phyloP scores from a whole-genome alignment of 2,113 vertebrate genomes.

The Corvus cornix region DNA sequence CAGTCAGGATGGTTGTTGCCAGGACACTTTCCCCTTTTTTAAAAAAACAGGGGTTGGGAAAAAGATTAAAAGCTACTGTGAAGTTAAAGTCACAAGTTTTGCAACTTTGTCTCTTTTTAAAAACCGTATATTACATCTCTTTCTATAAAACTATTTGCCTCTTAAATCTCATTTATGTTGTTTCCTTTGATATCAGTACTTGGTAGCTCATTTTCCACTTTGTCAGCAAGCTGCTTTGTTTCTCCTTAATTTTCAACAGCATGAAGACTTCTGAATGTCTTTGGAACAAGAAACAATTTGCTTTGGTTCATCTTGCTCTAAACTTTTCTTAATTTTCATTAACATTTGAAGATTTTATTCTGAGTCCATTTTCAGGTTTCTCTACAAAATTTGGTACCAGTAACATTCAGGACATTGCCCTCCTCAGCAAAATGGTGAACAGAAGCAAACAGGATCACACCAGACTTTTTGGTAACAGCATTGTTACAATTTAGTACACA shows the following conservation, averaged over 20 bases:
- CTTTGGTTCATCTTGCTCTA: background rate
- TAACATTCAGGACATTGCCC: background rate
- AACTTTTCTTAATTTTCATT: background rate
- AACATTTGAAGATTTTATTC: background rate
- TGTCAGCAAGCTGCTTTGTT: constrained; percentile 31
- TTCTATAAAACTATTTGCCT: constrained; percentile 38
- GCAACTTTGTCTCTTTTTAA: background rate
- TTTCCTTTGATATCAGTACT: constrained; percentile 27
- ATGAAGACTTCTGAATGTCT: background rate
- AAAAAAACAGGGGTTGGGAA: background rate
- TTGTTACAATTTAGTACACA: background rate
- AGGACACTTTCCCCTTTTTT: background rate
- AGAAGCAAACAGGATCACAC: background rate
- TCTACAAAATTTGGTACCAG: background rate
- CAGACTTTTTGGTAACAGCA: background rate
- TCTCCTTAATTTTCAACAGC: background rate
- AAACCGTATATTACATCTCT: background rate
- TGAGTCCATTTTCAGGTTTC: background rate
- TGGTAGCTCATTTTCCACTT: constrained; percentile 38
- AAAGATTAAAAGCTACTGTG: background rate
- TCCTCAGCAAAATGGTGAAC: background rate
- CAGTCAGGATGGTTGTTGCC: background rate
- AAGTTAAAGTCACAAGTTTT: constrained; percentile 13
- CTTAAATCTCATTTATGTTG: constrained; percentile 46
- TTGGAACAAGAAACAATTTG: background rate